Evolutionary conservation across 2,888 invertebrate genomes (phyloP).

Genomic region (Brachyopa scutellaris): DNA sequence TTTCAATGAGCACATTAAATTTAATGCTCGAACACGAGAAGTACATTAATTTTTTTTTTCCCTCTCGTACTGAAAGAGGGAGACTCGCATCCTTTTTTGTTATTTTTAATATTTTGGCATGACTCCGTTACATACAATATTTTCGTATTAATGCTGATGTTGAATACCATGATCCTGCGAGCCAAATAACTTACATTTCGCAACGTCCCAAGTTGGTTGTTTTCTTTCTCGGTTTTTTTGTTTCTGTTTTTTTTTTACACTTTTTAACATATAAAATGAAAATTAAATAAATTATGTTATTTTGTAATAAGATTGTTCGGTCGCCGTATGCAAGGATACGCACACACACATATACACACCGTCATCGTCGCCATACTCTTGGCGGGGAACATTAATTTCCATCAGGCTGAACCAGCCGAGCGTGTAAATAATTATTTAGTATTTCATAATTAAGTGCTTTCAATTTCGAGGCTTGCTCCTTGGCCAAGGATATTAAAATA

Average conservation of each 20-base stretch:
- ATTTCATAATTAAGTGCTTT: constrained; percentile 55
- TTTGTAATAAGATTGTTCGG: constrained; percentile 2
- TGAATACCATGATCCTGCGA: constrained; percentile 35
- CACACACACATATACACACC: background rate
- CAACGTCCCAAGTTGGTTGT: constrained; percentile 34
- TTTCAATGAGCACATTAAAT: constrained; percentile 70
- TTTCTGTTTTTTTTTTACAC: background rate
- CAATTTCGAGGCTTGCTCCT: constrained; percentile 28
- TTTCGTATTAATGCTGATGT: constrained; percentile 53
- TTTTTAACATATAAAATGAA: constrained; percentile 52
- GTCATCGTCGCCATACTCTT: background rate
- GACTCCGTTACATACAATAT: constrained; percentile 4
- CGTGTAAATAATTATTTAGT: constrained; percentile 54
- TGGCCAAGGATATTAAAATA: constrained; percentile 14
- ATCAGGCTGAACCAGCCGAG: constrained; percentile 38
- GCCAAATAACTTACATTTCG: constrained; percentile 53
- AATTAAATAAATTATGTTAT: constrained; percentile 52
- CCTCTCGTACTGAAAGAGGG: background rate
- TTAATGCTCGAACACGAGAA: constrained; percentile 69
- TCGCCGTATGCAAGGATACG: background rate
- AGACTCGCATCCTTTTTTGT: constrained; percentile 8
- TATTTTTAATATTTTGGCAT: background rate
- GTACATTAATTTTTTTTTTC: constrained; percentile 56
- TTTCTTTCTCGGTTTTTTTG: background rate
- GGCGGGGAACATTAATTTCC: constrained; percentile 29